Evolutionary conservation across 2,797 vertebrate species (phyloP).

Genomic region (Masticophis lateralis): DNA sequence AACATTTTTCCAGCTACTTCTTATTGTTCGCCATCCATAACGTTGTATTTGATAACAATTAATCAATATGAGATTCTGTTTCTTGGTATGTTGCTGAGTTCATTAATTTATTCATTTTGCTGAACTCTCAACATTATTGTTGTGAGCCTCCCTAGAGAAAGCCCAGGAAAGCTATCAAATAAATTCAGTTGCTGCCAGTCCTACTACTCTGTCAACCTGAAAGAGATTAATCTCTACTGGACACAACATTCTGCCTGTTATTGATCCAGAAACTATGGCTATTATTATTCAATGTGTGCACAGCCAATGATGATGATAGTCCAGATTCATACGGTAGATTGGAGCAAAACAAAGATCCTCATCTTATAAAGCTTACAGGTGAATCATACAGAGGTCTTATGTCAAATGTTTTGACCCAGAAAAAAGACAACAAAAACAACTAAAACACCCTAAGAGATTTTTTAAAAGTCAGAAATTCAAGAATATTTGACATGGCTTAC

Average conservation of each 20-base stretch:
- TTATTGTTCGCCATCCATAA: not conserved
- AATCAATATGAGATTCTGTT: constrained; percentile 1
- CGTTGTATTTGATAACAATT: not conserved
- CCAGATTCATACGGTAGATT: not conserved
- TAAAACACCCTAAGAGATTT: not conserved
- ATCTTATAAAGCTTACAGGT: not conserved
- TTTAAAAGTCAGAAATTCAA: not conserved
- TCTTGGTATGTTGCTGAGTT: not conserved
- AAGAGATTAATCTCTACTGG: not conserved
- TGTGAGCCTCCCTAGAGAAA: not conserved
- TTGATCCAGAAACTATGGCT: not conserved
- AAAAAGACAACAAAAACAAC: not conserved
- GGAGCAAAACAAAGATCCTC: not conserved
- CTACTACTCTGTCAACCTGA: not conserved
- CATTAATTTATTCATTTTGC: constrained; percentile 5
- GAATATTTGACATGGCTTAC: not conserved
- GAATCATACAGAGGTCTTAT: not conserved
- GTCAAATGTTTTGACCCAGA: not conserved
- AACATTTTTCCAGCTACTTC: not conserved
- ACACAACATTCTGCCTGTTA: not conserved
- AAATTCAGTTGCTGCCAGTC: not conserved
- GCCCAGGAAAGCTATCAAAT: not conserved
- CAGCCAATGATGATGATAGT: not conserved
- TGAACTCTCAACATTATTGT: not conserved
- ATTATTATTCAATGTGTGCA: not conserved